Percentiles rank a stretch among this genome's conserved stretches.
Conservation (phyloP, 1,140 invertebrate species). For the Megalopta genalis region DNA sequence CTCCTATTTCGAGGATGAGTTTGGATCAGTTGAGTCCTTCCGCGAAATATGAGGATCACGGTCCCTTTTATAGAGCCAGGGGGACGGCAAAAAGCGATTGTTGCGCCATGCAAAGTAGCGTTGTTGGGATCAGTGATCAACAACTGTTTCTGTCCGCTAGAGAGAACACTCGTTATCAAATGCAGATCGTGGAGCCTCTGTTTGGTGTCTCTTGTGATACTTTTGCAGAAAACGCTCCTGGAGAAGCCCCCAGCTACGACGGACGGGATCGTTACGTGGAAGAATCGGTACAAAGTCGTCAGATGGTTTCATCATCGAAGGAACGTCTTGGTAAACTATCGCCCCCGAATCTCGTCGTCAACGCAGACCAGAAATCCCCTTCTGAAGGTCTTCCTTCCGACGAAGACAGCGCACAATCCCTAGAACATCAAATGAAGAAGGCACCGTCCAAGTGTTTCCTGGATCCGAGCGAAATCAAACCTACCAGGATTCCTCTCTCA, state of each 20-base stretch:
- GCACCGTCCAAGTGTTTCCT: not conserved
- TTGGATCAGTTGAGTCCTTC: too few species aligned
- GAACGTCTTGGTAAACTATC: not conserved
- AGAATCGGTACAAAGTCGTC: not conserved
- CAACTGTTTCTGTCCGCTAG: constrained; percentile 7
- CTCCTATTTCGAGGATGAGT: not conserved
- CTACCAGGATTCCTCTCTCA: not conserved
- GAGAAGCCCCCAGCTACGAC: not conserved
- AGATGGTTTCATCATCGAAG: not conserved
- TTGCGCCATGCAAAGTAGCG: too few species aligned
- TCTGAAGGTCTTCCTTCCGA: not conserved
- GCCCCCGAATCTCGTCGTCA: not conserved
- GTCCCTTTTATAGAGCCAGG: not conserved
- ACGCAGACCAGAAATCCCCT: not conserved
- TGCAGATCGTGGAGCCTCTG: not conserved
- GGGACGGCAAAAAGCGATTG: not conserved
- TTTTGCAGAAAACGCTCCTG: not conserved
- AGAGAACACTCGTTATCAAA: not conserved
- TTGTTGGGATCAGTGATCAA: not conserved
- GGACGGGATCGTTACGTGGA: not conserved
- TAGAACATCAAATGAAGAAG: not conserved
- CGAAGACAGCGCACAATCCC: not conserved
- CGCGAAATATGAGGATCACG: too few species aligned
- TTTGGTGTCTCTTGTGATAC: not conserved
- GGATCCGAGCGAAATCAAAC: not conserved